Base-by-base conservation (phyloP, 2,797 vertebrate genomes). In the Enteromius afrohamiltoni region DNA sequence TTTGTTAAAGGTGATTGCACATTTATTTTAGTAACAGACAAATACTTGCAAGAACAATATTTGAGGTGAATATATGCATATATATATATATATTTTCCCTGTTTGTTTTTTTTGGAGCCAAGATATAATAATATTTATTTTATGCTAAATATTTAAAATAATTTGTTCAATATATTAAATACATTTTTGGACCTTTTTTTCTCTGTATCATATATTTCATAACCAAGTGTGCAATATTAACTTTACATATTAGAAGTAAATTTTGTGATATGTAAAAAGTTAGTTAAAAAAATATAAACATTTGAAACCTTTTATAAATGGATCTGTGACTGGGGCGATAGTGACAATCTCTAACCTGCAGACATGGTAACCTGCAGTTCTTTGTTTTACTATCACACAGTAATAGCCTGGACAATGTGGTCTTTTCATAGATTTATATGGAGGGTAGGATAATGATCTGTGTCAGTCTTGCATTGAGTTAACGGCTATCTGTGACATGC, bases 351-450 rank as follows among this genome's bases (percentile, higher is more conserved):
- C 51, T 49, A 19, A 47, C 37, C 37, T 47, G 34, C 81, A 77
- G 81, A 68, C 80, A 49, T 29, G 45, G 8, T 31, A n/a, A n/a
- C n/a, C n/a, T n/a, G n/a, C n/a, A 51, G 10, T 64, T 51, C 49
- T 83, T 83, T 83, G 74, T 77, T 83, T 83, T 69, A 60, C 55
- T 68, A 13, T 45, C 37, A 11, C 47, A 23, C 49, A 17, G 45
- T 34, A 42, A 68, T 45, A 69, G 62, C 34, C 51, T 58, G 14
- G 49, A 34, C 40, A 77, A 47, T 69, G 37, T 58, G 62, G 62
- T 60, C 37, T 69, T 69, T 77, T 77, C 47, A 69, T 75, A 83
- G 73, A 55, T 77, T 83, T 68, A 55, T 49, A 49, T 64, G 34
- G 49, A 53, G 29, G 26, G 1, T 47, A 49, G 42, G 13, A 67